Evolutionary conservation across 2,888 invertebrate species (phyloP), one percentile per base, ranked within the genome.

Genomic region (Drosophila testacea): DNA sequence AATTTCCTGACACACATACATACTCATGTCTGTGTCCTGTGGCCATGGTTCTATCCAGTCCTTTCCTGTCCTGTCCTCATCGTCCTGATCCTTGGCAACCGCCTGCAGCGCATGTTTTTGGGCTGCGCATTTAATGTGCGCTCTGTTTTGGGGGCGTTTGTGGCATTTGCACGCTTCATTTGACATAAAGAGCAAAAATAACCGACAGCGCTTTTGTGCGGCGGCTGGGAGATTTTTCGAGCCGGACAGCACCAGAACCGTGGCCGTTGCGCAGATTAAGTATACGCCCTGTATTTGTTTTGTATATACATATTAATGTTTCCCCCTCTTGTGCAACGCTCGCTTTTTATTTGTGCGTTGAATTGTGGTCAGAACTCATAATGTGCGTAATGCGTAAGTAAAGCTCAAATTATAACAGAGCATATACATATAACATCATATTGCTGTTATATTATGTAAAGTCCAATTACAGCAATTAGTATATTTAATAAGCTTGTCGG

Each of bases 131-230:
- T 87, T 87, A 83, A 85, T 87, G 88, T 70, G 38, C 64, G 66
- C 36, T 68, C 50, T 52, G 63, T 66, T 75, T 74, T 42, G 66
- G 74, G 87, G 83, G 77, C 78, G 81, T 81, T 73, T 80, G 69
- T 70, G 86, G 83, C 85, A 88, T 88, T 85, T 81, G 87, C 87
- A 85, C 81, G 88, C 88, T 88, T 86, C 85, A 85, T 85, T 85
- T 86, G 82, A 76, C 88, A 88, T 79, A 86, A 88, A 88, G 81
- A 79, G 79, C 84, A 74, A 86, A 85, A 88, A 86, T 88, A 88
- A 70, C 86, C 83, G 75, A 61, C 46, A 59, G 77, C 78, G 67
- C 46, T 79, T 67, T 64, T 73, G 57, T 63, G 62, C 42, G 66
- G 50, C 67, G 42, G 38, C 28, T 10, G 55, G 27, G 32, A 6